These are phyloP conservation scores for Lasioglossum calceatum DNA, from an alignment of 2,888 invertebrate genomes.

Conservation along the genomic window DNA sequence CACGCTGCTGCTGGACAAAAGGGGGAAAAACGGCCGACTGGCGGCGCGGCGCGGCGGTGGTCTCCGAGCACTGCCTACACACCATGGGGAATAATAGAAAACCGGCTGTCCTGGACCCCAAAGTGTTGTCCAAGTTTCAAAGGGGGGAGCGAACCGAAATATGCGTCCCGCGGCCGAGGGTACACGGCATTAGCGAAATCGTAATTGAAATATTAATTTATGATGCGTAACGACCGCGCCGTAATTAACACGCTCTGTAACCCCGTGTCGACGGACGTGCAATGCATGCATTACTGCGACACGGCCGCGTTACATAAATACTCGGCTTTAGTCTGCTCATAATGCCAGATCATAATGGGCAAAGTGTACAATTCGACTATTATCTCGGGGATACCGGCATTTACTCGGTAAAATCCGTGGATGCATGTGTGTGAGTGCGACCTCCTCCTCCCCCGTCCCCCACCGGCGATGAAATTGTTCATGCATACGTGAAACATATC, in stretches of 20 bases:
- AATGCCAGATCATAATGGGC: conserved; percentile 77
- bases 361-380: conserved; percentile 78
- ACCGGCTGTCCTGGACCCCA: not conserved
- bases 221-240: conserved; percentile 76
- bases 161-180: conserved; percentile 47
- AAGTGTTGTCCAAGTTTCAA: conserved; percentile 2
- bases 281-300: conserved; percentile 80
- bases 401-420: conserved; percentile 71
- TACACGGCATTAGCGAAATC: conserved; percentile 75
- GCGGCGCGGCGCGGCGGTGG: not conserved
- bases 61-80: not conserved
- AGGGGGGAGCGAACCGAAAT: conserved; percentile 34
- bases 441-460: not conserved
- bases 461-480: conserved; percentile 37
- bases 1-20: not conserved
- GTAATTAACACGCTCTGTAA: conserved; percentile 81
- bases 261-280: conserved; percentile 77
- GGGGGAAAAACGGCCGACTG: not conserved
- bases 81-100: conserved; percentile 7
- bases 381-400: conserved; percentile 72
- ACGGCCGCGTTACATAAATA: conserved; percentile 80
- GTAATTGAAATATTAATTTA: conserved; percentile 84
- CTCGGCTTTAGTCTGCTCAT: conserved; percentile 75
- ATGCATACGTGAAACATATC: conserved; percentile 41
- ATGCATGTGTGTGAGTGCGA: conserved; percentile 37